Conservation (phyloP, 2,797 vertebrate species). For the Thamnophis elegans region DNA sequence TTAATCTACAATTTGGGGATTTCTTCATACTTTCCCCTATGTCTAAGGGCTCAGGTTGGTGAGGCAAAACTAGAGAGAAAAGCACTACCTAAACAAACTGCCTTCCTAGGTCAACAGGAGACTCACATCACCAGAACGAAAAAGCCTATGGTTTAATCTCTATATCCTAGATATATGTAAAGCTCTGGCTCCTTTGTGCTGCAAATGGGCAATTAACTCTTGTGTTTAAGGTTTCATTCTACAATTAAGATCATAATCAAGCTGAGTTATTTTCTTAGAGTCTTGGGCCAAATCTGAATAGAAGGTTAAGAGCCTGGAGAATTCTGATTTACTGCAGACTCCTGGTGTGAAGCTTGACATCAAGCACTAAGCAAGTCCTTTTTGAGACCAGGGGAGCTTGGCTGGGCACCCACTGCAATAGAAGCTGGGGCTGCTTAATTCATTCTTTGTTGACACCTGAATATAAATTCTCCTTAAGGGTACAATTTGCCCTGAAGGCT, state of each 20-base stretch:
- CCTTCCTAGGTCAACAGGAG: background rate
- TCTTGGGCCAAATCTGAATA: background rate
- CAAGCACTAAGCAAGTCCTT: background rate
- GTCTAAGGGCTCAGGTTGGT: background rate
- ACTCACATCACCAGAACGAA: background rate
- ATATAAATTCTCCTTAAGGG: background rate
- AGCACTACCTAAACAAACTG: background rate
- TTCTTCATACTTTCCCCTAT: background rate
- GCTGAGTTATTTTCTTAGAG: background rate
- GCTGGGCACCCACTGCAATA: background rate
- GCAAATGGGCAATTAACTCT: background rate
- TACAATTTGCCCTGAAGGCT: background rate
- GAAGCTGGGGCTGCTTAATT: background rate
- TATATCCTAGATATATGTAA: background rate
- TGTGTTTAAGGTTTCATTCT: background rate
- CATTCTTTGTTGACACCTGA: background rate
- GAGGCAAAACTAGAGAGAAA: background rate
- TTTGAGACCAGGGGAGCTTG: background rate
- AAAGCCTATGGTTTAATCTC: background rate
- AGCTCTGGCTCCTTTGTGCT: background rate
- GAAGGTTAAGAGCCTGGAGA: background rate
- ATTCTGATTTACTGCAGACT: background rate
- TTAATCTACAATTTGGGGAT: background rate
- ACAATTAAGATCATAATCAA: background rate
- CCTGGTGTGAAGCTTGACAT: background rate